phyloP scores from a whole-genome alignment of 2,113 vertebrate species.

The Gallinago undulata region DNA sequence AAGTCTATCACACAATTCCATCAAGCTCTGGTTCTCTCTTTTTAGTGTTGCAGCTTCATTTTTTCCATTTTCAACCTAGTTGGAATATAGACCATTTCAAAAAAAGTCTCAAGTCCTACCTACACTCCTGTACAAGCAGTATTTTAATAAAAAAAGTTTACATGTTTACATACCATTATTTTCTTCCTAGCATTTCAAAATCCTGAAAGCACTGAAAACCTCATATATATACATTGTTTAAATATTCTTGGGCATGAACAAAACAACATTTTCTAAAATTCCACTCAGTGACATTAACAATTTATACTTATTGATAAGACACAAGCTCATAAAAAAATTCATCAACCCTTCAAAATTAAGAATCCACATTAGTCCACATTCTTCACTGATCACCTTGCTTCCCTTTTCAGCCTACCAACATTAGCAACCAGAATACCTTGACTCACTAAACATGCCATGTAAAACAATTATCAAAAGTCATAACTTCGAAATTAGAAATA shows the following conservation, averaged over 20 bases:
- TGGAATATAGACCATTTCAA: background rate
- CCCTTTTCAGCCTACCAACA: background rate
- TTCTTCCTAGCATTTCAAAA: background rate
- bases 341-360: background rate
- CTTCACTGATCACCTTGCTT: background rate
- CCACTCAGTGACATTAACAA: background rate
- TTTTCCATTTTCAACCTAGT: slow-evolving; percentile 89
- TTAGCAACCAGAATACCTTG: background rate
- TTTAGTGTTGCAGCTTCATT: slow-evolving; percentile 82
- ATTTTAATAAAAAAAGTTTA: background rate
- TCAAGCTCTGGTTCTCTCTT: slow-evolving; percentile 87
- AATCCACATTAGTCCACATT: background rate
- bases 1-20: slow-evolving; percentile 88
- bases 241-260: background rate
- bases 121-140: background rate
- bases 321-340: background rate
- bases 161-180: background rate
- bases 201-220: background rate
- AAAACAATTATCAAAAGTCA: background rate
- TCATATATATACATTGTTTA: background rate
- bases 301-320: background rate
- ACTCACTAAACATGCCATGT: background rate
- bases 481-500: background rate
- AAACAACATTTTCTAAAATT: background rate
- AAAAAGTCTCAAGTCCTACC: background rate